phyloP scores from a whole-genome alignment of 2,113 vertebrate species.

The Spermophilus dauricus region DNA sequence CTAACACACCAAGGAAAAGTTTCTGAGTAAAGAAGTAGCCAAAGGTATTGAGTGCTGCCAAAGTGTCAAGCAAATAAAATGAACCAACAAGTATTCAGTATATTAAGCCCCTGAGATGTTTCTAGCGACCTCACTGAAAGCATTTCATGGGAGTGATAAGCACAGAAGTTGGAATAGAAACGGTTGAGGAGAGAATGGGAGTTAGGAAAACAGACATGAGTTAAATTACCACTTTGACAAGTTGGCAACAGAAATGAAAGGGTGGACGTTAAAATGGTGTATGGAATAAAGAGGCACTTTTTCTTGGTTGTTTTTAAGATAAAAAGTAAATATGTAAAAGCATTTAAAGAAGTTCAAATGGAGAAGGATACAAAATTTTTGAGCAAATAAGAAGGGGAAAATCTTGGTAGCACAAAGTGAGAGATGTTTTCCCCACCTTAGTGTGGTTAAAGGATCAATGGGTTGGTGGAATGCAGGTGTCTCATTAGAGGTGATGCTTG shows the following conservation, averaged over 20 bases:
- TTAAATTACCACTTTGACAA: neutral
- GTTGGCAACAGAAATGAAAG: neutral
- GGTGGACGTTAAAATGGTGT: neutral
- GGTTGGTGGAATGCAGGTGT: neutral
- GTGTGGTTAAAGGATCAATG: neutral
- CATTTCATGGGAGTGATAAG: neutral
- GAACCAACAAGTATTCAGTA: neutral
- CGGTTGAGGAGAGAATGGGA: neutral
- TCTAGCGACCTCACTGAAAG: neutral
- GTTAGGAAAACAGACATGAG: neutral
- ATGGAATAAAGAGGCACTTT: neutral
- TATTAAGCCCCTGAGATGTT: neutral
- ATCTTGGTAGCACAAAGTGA: neutral
- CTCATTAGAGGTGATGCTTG: neutral
- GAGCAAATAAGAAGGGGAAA: conserved; percentile 3
- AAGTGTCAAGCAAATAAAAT: too few relatives aligned
- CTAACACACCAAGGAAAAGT: neutral
- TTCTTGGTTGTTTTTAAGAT: neutral
- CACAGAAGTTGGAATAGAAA: neutral
- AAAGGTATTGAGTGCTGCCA: neutral
- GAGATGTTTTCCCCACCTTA: neutral
- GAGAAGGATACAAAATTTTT: neutral
- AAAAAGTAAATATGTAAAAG: neutral
- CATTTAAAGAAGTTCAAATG: neutral
- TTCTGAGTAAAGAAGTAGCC: neutral